Evolutionary conservation across 2,797 vertebrate species (phyloP).

Genomic region (Dendrocincla fuliginosa): DNA sequence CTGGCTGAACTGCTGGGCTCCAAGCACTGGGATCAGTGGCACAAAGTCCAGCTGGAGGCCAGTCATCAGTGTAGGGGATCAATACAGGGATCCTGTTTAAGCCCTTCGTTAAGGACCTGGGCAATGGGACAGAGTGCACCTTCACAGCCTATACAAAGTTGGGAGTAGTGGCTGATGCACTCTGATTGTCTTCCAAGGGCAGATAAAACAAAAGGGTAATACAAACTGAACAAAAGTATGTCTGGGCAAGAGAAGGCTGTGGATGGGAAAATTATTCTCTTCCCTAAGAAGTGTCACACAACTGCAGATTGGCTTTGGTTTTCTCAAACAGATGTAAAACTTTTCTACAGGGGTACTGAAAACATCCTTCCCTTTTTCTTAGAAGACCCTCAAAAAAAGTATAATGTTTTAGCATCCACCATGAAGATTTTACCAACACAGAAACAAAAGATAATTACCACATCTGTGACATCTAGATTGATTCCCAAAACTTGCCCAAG

Average conservation of each 20-base stretch:
- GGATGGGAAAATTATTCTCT: neutral
- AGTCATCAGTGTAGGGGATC: neutral
- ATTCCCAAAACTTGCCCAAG: neutral
- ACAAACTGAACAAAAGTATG: neutral
- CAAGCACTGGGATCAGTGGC: neutral
- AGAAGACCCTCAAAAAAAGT: neutral
- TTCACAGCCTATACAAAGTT: accelerated
- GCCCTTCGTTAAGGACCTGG: neutral
- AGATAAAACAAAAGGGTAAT: neutral
- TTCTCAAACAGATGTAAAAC: neutral
- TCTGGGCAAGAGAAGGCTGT: neutral
- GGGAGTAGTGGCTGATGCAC: neutral
- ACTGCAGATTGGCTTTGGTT: neutral
- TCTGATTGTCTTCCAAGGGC: neutral
- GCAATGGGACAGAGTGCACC: neutral
- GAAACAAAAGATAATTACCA: neutral
- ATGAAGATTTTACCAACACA: neutral
- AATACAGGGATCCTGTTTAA: neutral
- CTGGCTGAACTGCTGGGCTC: neutral
- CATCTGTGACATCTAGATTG: neutral
- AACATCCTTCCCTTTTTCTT: neutral
- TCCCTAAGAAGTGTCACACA: neutral
- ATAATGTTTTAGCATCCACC: neutral
- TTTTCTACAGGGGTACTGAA: neutral
- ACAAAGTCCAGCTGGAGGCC: neutral